These are phyloP conservation scores for Phenganax stokvisi DNA, from an alignment of 92 coral and sea anemone species.

Conservation along the genomic window DNA sequence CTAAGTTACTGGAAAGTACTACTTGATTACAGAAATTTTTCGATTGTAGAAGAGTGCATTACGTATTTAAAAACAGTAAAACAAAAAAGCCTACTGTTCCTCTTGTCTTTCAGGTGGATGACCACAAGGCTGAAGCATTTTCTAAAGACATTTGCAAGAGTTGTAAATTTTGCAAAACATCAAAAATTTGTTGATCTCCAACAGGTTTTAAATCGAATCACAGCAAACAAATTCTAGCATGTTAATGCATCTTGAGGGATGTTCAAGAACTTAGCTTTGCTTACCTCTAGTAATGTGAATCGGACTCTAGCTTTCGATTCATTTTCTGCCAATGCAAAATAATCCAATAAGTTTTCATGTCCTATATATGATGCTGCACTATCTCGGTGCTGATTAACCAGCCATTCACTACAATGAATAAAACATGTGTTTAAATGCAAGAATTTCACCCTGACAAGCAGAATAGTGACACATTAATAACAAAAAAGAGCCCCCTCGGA, in stretches of 20 bases:
- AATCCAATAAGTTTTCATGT: slow-evolving; percentile 83
- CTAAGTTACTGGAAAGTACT: too few species aligned
- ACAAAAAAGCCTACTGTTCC: slow-evolving; percentile 45
- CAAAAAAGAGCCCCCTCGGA: too few species aligned
- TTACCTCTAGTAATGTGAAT: slow-evolving; percentile 87
- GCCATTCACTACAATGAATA: slow-evolving; percentile 68
- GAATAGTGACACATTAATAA: too few species aligned
- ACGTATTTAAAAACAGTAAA: not conserved
- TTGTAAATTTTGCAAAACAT: too few species aligned
- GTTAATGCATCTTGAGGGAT: too few species aligned
- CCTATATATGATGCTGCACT: slow-evolving; percentile 95
- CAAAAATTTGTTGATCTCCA: too few species aligned
- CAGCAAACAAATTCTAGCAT: too few species aligned
- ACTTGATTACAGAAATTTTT: not conserved
- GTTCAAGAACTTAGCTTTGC: not conserved
- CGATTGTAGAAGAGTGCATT: not conserved
- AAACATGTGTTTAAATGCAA: not conserved
- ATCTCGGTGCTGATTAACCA: slow-evolving; percentile 94
- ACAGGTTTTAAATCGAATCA: too few species aligned
- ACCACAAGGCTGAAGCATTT: slow-evolving; percentile 98
- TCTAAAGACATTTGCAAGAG: slow-evolving; percentile 42
- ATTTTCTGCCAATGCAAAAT: slow-evolving; percentile 88
- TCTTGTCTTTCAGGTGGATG: slow-evolving; percentile 90
- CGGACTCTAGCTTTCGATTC: slow-evolving; percentile 91
- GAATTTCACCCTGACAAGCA: too few species aligned